Conservation (phyloP, 2,888 invertebrate genomes). For the Mayetiola destructor region DNA sequence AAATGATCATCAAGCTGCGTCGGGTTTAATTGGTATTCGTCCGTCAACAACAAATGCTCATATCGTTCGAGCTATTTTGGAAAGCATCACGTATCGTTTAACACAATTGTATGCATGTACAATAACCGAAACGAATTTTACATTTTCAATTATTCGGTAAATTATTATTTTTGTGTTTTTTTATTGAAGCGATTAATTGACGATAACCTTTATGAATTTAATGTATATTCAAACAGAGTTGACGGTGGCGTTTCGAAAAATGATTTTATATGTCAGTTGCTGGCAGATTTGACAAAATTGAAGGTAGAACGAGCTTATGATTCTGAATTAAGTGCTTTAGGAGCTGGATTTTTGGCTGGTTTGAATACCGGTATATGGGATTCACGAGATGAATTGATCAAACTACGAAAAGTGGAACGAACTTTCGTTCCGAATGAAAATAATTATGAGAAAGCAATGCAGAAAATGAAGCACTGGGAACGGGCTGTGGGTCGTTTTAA, state of each 20-base stretch:
- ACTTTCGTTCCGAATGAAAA: conserved; percentile 44
- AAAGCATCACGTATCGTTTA: conserved; percentile 71
- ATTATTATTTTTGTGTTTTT: not conserved
- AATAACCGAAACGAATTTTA: conserved; percentile 49
- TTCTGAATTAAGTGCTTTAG: conserved; percentile 71
- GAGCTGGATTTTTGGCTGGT: conserved; percentile 77
- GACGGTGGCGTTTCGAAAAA: conserved; percentile 96
- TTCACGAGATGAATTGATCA: conserved; percentile 46
- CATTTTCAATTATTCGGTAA: conserved; percentile 47
- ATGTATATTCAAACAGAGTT: too few relatives aligned
- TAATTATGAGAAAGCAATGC: conserved; percentile 19
- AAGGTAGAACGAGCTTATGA: conserved; percentile 57
- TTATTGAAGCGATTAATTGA: too few relatives aligned
- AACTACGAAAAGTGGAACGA: conserved; percentile 43
- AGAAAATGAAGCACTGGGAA: conserved; percentile 28
- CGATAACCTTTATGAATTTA: too few relatives aligned
- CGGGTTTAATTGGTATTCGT: conserved; percentile 55
- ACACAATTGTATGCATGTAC: conserved; percentile 62
- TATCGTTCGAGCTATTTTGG: conserved; percentile 66
- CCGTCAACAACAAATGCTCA: conserved; percentile 64
- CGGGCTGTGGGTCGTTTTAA: conserved; percentile 29
- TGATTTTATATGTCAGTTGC: conserved; percentile 76
- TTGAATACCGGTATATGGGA: conserved; percentile 62
- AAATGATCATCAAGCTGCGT: conserved; percentile 69
- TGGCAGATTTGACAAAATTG: conserved; percentile 68